These are phyloP conservation scores for Apocheima hispidaria DNA, from an alignment of 2,888 invertebrate genomes.

Conservation along the genomic window DNA sequence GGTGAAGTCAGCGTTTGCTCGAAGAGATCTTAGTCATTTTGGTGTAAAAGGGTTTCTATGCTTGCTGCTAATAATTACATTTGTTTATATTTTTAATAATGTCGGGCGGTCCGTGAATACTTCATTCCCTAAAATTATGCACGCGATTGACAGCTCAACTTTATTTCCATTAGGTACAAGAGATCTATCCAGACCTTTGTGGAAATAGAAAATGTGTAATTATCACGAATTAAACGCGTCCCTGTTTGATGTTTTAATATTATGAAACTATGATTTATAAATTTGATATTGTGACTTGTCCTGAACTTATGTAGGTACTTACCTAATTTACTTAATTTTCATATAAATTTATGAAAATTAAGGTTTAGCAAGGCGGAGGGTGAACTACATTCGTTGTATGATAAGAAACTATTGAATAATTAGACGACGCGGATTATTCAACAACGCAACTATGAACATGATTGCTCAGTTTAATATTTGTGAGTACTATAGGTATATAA, in stretches of 20 bases:
- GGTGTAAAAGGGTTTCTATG: slow-evolving; percentile 20
- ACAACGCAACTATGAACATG: slow-evolving; percentile 23
- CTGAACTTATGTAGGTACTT: slow-evolving; percentile 55
- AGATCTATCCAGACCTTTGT: neutral
- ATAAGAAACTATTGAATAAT: slow-evolving; percentile 10
- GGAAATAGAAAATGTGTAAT: neutral
- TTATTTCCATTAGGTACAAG: neutral
- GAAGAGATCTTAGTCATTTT: slow-evolving; percentile 16
- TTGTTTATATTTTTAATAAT: neutral
- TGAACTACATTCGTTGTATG: slow-evolving; percentile 16
- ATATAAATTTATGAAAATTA: slow-evolving; percentile 67
- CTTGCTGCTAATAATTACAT: slow-evolving; percentile 3
- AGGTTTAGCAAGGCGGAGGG: slow-evolving; percentile 59
- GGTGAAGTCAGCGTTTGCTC: slow-evolving; percentile 42
- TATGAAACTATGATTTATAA: slow-evolving; percentile 58
- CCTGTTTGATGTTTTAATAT: slow-evolving; percentile 33
- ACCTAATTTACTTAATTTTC: slow-evolving; percentile 49
- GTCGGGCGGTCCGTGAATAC: slow-evolving; percentile 12
- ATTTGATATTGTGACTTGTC: slow-evolving; percentile 77
- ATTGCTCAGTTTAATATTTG: slow-evolving; percentile 42
- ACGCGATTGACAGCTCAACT: neutral
- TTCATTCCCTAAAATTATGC: neutral
- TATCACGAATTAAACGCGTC: slow-evolving; percentile 19
- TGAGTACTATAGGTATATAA: slow-evolving; percentile 25
- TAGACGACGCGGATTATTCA: slow-evolving; percentile 37